Percentiles rank a stretch among this genome's conserved stretches.
These are phyloP conservation scores for Daboia siamensis DNA, from an alignment of 2,113 vertebrate species.

Conservation along the genomic window DNA sequence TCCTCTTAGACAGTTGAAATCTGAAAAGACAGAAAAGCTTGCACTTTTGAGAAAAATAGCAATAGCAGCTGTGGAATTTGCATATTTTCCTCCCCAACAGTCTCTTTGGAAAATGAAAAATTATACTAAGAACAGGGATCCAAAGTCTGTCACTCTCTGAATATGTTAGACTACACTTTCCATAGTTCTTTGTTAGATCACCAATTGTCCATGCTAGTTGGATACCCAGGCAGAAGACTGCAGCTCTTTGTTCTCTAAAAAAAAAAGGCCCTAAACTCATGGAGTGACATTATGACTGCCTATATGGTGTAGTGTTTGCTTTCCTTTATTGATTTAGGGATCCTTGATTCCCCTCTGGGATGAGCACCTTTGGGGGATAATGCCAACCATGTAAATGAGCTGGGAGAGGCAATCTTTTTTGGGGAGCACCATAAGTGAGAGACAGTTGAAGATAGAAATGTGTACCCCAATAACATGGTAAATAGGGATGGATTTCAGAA, in stretches of 20 bases:
- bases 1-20: constrained; percentile 16
- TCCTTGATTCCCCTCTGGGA: neutral
- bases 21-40: constrained; percentile 10
- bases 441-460: neutral
- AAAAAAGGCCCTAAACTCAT: neutral
- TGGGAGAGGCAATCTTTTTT: neutral
- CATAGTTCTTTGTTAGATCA: neutral
- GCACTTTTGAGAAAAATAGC: neutral
- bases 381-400: neutral
- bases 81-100: neutral
- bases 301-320: neutral
- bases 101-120: neutral
- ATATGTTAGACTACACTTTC: neutral
- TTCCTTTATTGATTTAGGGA: neutral
- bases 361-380: neutral
- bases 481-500: neutral
- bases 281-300: too few relatives aligned
- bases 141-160: neutral
- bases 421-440: neutral
- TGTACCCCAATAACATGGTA: neutral
- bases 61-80: neutral
- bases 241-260: neutral
- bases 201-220: neutral
- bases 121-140: neutral
- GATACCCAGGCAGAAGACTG: neutral